phyloP scores from a whole-genome alignment of 1,140 invertebrate genomes.

The Elymnias hypermnestra region DNA sequence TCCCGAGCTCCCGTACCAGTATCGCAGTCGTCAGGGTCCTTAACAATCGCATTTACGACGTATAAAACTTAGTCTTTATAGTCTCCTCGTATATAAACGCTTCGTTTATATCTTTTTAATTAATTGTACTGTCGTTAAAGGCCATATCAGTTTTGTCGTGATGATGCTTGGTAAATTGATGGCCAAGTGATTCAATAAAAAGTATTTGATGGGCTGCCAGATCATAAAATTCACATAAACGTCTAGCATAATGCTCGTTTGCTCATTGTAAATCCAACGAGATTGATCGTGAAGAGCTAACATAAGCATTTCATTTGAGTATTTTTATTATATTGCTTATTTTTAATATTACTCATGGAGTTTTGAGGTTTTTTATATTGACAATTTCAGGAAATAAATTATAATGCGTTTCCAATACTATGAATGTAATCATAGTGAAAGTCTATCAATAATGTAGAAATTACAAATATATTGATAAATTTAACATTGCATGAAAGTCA shows the following conservation, averaged over 20 bases:
- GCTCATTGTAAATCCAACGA: constrained; percentile 29
- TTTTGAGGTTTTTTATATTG: too few relatives aligned
- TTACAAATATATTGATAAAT: too few relatives aligned
- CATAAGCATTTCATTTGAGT: too few relatives aligned
- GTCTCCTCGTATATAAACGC: constrained; percentile 71
- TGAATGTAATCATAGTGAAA: too few relatives aligned
- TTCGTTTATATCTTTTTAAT: constrained; percentile 75
- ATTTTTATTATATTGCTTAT: too few relatives aligned
- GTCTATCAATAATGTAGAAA: too few relatives aligned
- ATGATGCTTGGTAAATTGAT: constrained; percentile 56
- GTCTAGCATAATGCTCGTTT: constrained; percentile 17
- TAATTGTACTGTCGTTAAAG: constrained; percentile 70
- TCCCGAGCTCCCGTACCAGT: constrained; percentile 25
- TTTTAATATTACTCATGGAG: too few relatives aligned
- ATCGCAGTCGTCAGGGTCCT: constrained; percentile 53
- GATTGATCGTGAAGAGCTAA: background rate
- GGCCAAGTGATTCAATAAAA: constrained; percentile 66
- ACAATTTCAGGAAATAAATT: too few relatives aligned
- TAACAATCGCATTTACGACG: constrained; percentile 75
- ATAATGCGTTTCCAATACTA: too few relatives aligned
- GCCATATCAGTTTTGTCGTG: constrained; percentile 60
- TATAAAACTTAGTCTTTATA: constrained; percentile 77
- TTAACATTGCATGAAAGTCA: too few relatives aligned
- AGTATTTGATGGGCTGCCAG: constrained; percentile 48
- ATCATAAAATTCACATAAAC: constrained; percentile 62